Base-by-base conservation (phyloP, 2,113 vertebrate genomes). In the Origma solitaria region DNA sequence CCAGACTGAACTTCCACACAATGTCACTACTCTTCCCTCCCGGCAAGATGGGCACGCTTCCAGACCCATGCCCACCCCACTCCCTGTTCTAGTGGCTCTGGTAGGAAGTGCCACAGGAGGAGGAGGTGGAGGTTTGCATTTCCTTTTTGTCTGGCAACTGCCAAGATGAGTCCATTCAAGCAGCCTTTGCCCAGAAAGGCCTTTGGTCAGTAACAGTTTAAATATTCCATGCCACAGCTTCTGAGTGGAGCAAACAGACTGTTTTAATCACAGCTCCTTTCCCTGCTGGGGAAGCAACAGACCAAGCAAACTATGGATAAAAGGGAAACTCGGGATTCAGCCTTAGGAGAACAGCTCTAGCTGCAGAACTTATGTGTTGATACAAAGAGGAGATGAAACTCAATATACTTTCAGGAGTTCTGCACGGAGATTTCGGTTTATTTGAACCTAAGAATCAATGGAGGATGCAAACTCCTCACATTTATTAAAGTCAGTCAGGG, bases 401-500 rank as follows among this genome's bases (percentile, higher is more conserved):
- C 88, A 31, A 33, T 37, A 3, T 25, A 65, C n/a, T 90, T 77
- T 62, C n/a, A n/a, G 44, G 79, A 95, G 62, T 28, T 90, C 47
- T 83, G 71, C 57, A 62, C 62, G 0, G 9, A 90, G 75, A 86
- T 77, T 82, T 80, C 58, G 50, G 42, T 35, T 94, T 85, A 73
- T 85, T 82, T 92, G 84, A 91, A 88, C 50, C 23, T 44, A 88
- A 82, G 87, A 91, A 85, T 92, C 78, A 88, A 61, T 65, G 60
- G 65, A n/a, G 47, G 22, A 75, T 3, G 38, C 10, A n/a, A 90
- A 65, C 13, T 38, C 44, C 10, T 58, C 61, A 7, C 50, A 15
- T 37, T 75, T 44, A 65, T 13, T 24, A 25, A 53, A 54, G 72
- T 50, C 62, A 62, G 58, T 37, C 27, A 30, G 3, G 1, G 42